These are phyloP conservation scores for Aspidiotus destructor DNA, from an alignment of 2,888 invertebrate species.

Conservation along the genomic window DNA sequence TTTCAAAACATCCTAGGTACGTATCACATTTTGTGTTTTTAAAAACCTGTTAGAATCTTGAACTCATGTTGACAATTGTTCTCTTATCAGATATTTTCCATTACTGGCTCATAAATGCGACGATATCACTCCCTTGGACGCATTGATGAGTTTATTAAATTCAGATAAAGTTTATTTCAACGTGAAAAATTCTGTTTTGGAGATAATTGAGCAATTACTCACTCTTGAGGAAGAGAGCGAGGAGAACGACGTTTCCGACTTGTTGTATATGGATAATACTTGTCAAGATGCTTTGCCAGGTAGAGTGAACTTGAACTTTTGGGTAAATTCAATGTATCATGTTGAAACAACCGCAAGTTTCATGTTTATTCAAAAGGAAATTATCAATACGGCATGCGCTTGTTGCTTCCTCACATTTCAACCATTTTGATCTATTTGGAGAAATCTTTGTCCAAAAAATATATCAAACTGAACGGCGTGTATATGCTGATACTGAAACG, in stretches of 20 bases:
- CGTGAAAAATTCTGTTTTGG: slow-evolving; percentile 60
- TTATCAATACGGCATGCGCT: slow-evolving; percentile 45
- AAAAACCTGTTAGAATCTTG: no score
- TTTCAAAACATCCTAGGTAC: no score
- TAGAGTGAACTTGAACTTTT: no score
- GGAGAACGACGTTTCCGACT: slow-evolving; percentile 36
- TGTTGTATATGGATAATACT: neutral
- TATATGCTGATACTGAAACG: slow-evolving; percentile 66
- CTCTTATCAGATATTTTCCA: slow-evolving; percentile 50
- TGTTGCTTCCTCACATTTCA: slow-evolving; percentile 64
- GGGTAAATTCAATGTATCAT: neutral
- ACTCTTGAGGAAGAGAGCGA: slow-evolving; percentile 54
- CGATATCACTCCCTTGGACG: slow-evolving; percentile 48
- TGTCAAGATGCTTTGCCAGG: neutral
- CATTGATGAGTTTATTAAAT: slow-evolving; percentile 60
- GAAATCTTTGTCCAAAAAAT: slow-evolving; percentile 52
- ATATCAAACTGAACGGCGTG: slow-evolving; percentile 52
- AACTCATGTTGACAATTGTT: no score
- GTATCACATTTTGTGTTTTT: no score
- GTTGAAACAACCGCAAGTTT: slow-evolving; percentile 36
- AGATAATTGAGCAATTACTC: slow-evolving; percentile 64
- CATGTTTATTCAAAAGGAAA: slow-evolving; percentile 35
- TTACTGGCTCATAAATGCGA: slow-evolving; percentile 53
- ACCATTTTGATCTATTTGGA: slow-evolving; percentile 59
- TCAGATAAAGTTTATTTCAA: slow-evolving; percentile 56